Evolutionary conservation across 2,797 vertebrate genomes (phyloP).

Genomic region (Chelonia mydas): DNA sequence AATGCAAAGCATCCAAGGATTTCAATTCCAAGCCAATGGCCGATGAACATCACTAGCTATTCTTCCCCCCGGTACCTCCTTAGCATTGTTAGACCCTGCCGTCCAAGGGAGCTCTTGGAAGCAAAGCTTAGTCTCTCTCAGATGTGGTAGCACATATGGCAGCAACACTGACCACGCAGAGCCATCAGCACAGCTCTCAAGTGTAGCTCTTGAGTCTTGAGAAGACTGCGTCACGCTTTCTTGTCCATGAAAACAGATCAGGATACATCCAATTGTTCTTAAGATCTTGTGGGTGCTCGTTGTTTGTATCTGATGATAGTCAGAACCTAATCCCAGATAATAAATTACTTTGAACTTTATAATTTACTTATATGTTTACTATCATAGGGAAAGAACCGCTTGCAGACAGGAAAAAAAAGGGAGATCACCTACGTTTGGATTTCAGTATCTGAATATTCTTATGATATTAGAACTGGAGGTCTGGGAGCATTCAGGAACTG

Average conservation of each 20-base stretch:
- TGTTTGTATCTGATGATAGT: neutral
- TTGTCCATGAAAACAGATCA: neutral
- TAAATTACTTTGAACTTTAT: neutral
- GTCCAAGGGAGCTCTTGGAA: neutral
- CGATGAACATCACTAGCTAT: neutral
- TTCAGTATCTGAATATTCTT: neutral
- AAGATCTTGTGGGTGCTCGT: neutral
- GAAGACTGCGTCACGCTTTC: neutral
- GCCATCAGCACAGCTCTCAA: neutral
- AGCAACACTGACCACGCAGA: neutral
- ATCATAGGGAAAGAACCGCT: neutral
- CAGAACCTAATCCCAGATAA: neutral
- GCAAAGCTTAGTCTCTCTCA: neutral
- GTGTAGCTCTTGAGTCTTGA: too few species aligned
- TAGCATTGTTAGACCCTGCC: neutral
- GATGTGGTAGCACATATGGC: neutral
- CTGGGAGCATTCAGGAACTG: neutral
- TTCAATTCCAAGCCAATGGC: neutral
- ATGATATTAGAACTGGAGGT: neutral
- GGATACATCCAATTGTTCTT: neutral
- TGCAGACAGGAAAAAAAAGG: neutral
- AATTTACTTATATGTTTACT: neutral
- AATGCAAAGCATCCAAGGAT: neutral
- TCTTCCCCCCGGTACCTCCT: neutral
- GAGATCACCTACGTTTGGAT: neutral